Evolutionary conservation across 2,113 vertebrate genomes (phyloP), one percentile per base, ranked within the genome.

Genomic region (Zosterops japonicus): DNA sequence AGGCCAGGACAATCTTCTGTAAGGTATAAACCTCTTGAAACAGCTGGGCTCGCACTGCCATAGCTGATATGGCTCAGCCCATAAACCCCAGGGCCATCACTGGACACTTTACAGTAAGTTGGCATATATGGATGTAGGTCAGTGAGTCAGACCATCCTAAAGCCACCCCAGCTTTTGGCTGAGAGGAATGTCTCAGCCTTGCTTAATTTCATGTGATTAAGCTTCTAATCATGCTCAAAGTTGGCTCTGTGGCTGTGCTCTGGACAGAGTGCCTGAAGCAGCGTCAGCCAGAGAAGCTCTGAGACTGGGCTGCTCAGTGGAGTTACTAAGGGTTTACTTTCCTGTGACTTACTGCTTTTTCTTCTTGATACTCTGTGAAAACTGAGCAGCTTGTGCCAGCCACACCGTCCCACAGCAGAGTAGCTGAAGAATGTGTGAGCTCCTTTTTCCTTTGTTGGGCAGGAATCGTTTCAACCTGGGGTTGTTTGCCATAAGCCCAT

Each of bases 1-100:
- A 65, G 55, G 6, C 5, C 25, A 72, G 49, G 36, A 20, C 13
- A 49, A 44, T 35, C 9, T 71, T 56, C 21, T 35, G 2, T 18
- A 18, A 55, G 27, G 8, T 55, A 35, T 36, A 35, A 90, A 56
- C 11, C 23, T 50, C 46, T n/a, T 60, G 33, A 52, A 85, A 21
- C 8, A 64, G 15, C n/a, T 49, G 53, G 5, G n/a, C 2, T 2
- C 12, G 3, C 3, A 1, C 11, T 71, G 28, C 39, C 12, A 3
- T 39, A 42, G 47, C 36, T 47, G 83, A 71, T 61, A 35, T 60
- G 68, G 27, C 52, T 85, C 31, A 5, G 24, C 12, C 49, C 61
- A 3, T 41, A 23, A 72, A 36, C 17, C 5, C 28, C 25, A n/a
- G 31, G 22, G 39, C 64, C 47, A 13, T 8, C 0, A 5, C 15